Percentiles rank a stretch among this genome's conserved stretches.
phyloP scores from a whole-genome alignment of 2,888 invertebrate species.

The Barypeithes pellucidus region DNA sequence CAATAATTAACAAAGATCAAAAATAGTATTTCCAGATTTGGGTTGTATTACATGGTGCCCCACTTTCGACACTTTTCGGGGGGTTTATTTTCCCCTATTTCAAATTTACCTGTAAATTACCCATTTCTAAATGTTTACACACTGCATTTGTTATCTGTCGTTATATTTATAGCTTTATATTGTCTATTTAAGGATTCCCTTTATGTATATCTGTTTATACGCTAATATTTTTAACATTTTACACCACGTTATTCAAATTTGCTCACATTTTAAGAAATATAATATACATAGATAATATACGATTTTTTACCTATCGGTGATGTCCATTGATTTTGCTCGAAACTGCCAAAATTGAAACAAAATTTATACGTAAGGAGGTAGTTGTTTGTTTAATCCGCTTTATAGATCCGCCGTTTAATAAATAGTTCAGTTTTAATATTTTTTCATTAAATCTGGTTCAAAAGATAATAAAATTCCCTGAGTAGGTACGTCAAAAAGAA shows the following conservation, averaged over 20 bases:
- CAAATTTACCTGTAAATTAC: background rate
- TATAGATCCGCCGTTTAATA: no score
- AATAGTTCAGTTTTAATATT: no score
- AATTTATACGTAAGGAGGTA: background rate
- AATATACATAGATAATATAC: background rate
- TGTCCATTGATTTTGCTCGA: constrained; percentile 35
- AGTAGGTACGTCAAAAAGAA: no score
- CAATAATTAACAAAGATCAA: background rate
- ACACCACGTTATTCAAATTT: constrained; percentile 22
- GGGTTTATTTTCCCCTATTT: background rate
- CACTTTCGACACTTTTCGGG: no score
- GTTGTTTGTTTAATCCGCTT: background rate
- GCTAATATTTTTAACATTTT: constrained; percentile 25
- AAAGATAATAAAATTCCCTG: no score
- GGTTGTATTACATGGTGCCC: no score
- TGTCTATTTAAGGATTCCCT: constrained; percentile 25
- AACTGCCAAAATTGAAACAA: constrained; percentile 35
- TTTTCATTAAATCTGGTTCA: no score
- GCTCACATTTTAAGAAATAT: constrained; percentile 7
- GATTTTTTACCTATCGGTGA: constrained; percentile 13
- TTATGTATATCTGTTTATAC: constrained; percentile 1
- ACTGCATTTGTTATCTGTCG: background rate
- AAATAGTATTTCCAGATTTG: no score
- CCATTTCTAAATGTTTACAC: background rate
- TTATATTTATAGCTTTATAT: constrained; percentile 23